Conservation (phyloP, 2,113 vertebrate species). For the Dascyllus trimaculatus region DNA sequence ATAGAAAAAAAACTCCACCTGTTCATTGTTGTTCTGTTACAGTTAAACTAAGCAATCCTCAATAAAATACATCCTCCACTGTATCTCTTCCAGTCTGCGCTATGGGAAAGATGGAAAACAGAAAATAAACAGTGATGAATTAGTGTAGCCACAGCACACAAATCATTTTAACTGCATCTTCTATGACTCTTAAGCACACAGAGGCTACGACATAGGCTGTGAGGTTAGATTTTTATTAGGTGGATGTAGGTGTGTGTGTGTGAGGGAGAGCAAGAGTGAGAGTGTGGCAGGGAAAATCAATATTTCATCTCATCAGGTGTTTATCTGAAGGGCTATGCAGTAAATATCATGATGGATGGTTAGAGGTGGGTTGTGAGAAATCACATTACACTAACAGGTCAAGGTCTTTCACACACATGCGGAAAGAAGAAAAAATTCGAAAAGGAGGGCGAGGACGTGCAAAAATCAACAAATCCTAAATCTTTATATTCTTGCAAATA, state of each 20-base stretch:
- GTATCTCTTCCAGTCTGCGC: background rate
- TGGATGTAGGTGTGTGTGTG: constrained; percentile 1
- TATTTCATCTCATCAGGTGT: constrained; percentile 74
- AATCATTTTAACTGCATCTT: constrained; percentile 34
- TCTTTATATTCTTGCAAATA: background rate
- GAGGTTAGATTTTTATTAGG: constrained; percentile 40
- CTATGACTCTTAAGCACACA: constrained; percentile 38
- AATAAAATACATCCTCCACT: constrained; percentile 9
- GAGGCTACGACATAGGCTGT: constrained; percentile 19
- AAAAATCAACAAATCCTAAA: background rate
- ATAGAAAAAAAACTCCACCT: constrained; percentile 1
- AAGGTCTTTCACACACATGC: constrained; percentile 17
- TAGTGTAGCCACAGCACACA: background rate
- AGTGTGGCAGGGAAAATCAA: constrained; percentile 59
- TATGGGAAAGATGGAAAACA: constrained; percentile 8
- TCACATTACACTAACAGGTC: constrained; percentile 31
- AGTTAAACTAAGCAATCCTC: background rate
- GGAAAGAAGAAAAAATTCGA: background rate
- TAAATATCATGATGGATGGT: constrained; percentile 68
- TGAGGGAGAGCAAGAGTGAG: constrained; percentile 1
- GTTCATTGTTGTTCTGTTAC: background rate
- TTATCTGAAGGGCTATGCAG: constrained; percentile 52
- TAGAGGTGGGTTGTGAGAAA: constrained; percentile 27
- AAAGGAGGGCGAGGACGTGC: background rate
- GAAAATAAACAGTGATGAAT: constrained; percentile 11